These are phyloP conservation scores for Echeneis naucrates DNA, from an alignment of 2,797 vertebrate genomes.

Conservation along the genomic window DNA sequence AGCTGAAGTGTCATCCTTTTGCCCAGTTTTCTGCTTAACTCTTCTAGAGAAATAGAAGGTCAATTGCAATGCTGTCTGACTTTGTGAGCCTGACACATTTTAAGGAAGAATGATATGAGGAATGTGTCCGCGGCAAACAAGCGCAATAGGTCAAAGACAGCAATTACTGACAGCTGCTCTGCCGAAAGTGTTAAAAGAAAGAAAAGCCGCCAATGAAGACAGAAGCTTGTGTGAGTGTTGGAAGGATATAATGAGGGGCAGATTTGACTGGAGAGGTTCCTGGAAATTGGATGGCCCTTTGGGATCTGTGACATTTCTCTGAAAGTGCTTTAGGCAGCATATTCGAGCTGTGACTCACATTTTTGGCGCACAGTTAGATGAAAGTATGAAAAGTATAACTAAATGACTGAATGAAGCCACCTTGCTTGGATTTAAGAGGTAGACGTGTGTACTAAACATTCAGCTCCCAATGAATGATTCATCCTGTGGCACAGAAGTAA, in stretches of 20 bases:
- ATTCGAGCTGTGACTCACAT: constrained; percentile 55
- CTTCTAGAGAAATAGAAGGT: constrained; percentile 61
- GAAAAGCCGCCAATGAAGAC: constrained; percentile 46
- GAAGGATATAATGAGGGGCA: constrained; percentile 62
- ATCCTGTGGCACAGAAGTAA: background rate
- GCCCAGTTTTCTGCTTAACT: constrained; percentile 28
- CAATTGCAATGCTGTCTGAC: constrained; percentile 50
- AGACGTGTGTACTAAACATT: background rate
- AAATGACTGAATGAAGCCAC: constrained; percentile 10
- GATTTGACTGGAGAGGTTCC: constrained; percentile 60
- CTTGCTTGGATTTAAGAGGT: background rate
- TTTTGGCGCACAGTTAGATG: constrained; percentile 44
- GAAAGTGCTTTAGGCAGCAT: constrained; percentile 68
- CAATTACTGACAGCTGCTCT: constrained; percentile 54
- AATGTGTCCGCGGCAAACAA: constrained; percentile 47
- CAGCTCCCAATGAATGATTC: background rate
- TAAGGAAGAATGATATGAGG: constrained; percentile 42
- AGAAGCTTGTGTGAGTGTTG: constrained; percentile 2
- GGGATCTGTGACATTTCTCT: constrained; percentile 72
- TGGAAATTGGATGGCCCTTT: constrained; percentile 62
- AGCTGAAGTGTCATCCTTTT: constrained; percentile 64
- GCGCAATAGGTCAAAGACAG: constrained; percentile 37
- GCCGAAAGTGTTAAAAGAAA: constrained; percentile 35
- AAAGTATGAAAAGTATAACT: constrained; percentile 33
- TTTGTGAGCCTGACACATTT: constrained; percentile 54